A percentile compares a stretch with the other conserved stretches of the same genome.
Evolutionary conservation across 2,888 invertebrate genomes (phyloP).

Genomic region (Drosophila mulleri): DNA sequence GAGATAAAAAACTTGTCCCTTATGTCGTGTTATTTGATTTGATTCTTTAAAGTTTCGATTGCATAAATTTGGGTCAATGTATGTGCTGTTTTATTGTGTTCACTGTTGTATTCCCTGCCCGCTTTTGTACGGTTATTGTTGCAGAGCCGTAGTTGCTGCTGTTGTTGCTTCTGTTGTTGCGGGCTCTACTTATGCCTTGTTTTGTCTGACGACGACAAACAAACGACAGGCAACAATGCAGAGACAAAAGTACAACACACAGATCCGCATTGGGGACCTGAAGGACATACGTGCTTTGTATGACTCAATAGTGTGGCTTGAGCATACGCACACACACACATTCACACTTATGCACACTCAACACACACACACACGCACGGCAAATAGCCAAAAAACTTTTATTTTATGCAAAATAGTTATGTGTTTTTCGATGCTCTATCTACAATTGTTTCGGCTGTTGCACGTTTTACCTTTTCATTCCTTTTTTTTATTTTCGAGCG

Average conservation of each 20-base stretch:
- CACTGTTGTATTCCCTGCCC: conserved; percentile 9
- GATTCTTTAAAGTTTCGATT: conserved; percentile 66
- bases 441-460: conserved; percentile 48
- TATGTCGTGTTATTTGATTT: conserved; percentile 51
- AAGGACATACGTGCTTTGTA: conserved; percentile 73
- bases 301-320: conserved; percentile 59
- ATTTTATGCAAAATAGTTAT: conserved; percentile 79
- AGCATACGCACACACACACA: conserved; percentile 1
- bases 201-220: conserved; percentile 64
- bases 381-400: conserved; percentile 59
- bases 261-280: conserved; percentile 28
- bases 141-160: background rate
- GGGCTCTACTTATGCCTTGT: conserved; percentile 16
- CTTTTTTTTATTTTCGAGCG: conserved; percentile 9
- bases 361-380: conserved; percentile 13
- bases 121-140: conserved; percentile 17
- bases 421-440: conserved; percentile 55
- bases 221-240: conserved; percentile 52
- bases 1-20: conserved; percentile 35
- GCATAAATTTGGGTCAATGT: conserved; percentile 72
- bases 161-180: background rate
- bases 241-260: conserved; percentile 59
- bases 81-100: conserved; percentile 52
- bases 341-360: background rate
- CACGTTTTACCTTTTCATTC: conserved; percentile 47